Evolutionary conservation across 2,888 invertebrate genomes (phyloP).

Genomic region (Drosophila limbata): DNA sequence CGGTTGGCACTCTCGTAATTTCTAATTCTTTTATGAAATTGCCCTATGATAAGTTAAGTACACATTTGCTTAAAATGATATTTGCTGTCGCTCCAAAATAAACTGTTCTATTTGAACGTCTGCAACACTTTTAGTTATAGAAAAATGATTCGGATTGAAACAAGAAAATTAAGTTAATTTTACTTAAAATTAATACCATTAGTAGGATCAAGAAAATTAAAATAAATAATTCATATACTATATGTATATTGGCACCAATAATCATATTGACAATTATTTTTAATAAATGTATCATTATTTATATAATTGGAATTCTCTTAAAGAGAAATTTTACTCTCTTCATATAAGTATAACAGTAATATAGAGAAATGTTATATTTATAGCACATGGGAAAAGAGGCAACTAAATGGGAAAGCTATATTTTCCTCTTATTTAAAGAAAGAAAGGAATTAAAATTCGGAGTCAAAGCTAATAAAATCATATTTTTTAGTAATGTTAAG

Average conservation of each 20-base stretch:
- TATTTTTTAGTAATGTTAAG: background rate
- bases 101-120: conserved; percentile 22
- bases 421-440: background rate
- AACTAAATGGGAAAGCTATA: background rate
- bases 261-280: no score
- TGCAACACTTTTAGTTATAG: background rate
- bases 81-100: conserved; percentile 34
- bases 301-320: background rate
- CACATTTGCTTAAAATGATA: conserved; percentile 29
- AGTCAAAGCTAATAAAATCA: background rate
- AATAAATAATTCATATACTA: background rate
- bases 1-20: conserved; percentile 42
- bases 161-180: background rate
- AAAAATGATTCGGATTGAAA: background rate
- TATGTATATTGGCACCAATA: background rate
- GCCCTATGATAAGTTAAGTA: conserved; percentile 27
- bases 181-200: background rate
- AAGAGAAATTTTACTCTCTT: background rate
- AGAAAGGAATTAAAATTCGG: background rate
- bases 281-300: background rate
- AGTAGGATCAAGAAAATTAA: background rate
- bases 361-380: background rate
- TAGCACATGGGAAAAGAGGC: background rate
- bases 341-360: background rate
- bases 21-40: conserved; percentile 63